Evolutionary conservation across 2,888 invertebrate species (phyloP), one percentile per base, ranked within the genome.

Genomic region (Galerucella calmariensis): DNA sequence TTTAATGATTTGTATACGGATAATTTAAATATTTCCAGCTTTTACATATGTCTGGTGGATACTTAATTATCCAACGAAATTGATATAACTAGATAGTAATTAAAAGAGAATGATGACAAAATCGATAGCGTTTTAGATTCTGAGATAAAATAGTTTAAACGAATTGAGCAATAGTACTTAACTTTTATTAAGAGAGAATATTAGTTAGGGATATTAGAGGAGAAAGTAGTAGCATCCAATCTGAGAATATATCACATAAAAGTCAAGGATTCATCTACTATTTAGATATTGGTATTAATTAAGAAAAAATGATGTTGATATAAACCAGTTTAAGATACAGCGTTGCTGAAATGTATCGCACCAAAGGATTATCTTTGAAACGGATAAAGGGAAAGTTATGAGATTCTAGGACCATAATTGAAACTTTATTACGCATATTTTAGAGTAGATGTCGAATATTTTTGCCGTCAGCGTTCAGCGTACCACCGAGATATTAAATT

Each of bases 41-140:
- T 65, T 65, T 65, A 70, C 70, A 70, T 53, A 41, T 70, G 70
- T 70, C 27, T 56, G 48, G 35, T 20, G 53, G 63, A 51, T 35
- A 35, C 63, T 46, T 70, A 70, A 70, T 70, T 70, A 70, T 24
- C 63, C 12, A 63, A 63, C 41, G 48, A 41, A 70, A 70, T 70
- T 35, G 44, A 70, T 63, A 70, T 16, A 41, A 70, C 24, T n/a
- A 16, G 44, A 46, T 65, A 41, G 62, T 41, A 62, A 62, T 62
- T 62, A 62, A 62, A 62, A 59, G 11, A n/a, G 16, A 16, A 62
- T 14, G 46, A 65, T 20, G 46, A 65, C 12, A 20, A 46, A 46
- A 65, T 65, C 62, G 62, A 46, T 65, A 65, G 44, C 44, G 46
- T 16, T 65, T 65, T 20, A 65, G 63, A 65, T 65, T 41, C 2